Evolutionary conservation across 2,113 vertebrate genomes (phyloP).

Genomic region (Albula glossodonta): DNA sequence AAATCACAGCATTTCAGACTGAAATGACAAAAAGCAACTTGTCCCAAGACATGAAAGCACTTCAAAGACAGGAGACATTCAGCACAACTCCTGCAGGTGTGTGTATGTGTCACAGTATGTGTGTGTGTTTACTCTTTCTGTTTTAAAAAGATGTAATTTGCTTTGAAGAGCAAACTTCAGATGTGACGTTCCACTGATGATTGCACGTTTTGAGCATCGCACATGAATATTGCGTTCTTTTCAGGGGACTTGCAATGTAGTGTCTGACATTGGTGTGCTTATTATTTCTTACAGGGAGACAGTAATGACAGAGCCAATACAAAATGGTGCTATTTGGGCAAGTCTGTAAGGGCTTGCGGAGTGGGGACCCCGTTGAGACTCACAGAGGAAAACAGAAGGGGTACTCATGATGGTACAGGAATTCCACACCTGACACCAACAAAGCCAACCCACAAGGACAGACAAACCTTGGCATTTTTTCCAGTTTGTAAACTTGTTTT

Average conservation of each 20-base stretch:
- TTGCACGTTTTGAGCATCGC: background rate
- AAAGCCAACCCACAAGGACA: constrained; percentile 46
- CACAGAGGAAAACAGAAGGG: constrained; percentile 14
- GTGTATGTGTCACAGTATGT: background rate
- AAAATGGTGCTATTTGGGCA: constrained; percentile 63
- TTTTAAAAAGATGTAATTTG: constrained; percentile 7
- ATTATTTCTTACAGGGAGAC: constrained; percentile 60
- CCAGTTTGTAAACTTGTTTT: constrained; percentile 79
- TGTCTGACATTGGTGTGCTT: constrained; percentile 3
- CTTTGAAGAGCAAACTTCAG: background rate
- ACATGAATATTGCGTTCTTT: background rate
- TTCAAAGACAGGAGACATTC: constrained; percentile 12
- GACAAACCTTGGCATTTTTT: constrained; percentile 27
- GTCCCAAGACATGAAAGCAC: constrained; percentile 36
- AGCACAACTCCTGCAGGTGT: background rate
- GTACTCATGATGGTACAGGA: constrained; percentile 21
- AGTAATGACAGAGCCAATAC: constrained; percentile 52
- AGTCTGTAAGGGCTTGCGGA: constrained; percentile 29
- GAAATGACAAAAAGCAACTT: constrained; percentile 26
- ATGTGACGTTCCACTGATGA: constrained; percentile 1
- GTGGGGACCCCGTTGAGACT: constrained; percentile 13
- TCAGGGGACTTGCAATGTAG: background rate
- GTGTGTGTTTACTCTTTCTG: background rate
- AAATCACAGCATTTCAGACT: constrained; percentile 43
- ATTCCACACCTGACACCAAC: constrained; percentile 34